These are phyloP conservation scores for Galeopsomyia nigrocyanea DNA, from an alignment of 2,888 invertebrate genomes.

Conservation along the genomic window DNA sequence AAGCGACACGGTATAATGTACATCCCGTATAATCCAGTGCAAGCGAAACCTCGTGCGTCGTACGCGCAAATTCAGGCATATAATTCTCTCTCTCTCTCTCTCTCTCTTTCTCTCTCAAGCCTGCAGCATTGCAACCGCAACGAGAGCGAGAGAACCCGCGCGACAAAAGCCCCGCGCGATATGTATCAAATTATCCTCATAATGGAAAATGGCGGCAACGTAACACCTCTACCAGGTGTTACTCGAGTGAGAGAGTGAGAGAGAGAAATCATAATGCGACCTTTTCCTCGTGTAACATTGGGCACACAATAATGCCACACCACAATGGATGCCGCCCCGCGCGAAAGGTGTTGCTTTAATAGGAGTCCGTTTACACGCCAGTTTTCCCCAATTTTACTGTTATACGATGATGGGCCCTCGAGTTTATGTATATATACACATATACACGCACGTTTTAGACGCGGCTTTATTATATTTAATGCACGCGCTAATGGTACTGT, in stretches of 20 bases:
- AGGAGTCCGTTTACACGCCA: conserved; percentile 61
- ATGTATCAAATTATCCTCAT: conserved; percentile 68
- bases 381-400: conserved; percentile 26
- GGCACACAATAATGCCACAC: conserved; percentile 60
- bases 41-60: conserved; percentile 13
- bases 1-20: too few relatives aligned
- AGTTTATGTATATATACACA: neutral
- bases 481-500: too few relatives aligned
- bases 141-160: neutral
- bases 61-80: conserved; percentile 21
- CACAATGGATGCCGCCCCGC: conserved; percentile 59
- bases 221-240: conserved; percentile 69
- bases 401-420: neutral
- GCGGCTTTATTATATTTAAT: too few relatives aligned
- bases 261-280: conserved; percentile 61
- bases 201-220: conserved; percentile 68
- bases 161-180: conserved; percentile 55
- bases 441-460: neutral
- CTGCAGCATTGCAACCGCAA: conserved; percentile 11
- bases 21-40: conserved; percentile 1
- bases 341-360: conserved; percentile 68
- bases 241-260: conserved; percentile 50
- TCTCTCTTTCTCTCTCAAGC: neutral
- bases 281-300: conserved; percentile 44
- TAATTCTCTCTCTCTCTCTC: conserved; percentile 10